These are phyloP conservation scores for Enteromius fasciolatus DNA, from an alignment of 2,797 vertebrate species.

Conservation along the genomic window DNA sequence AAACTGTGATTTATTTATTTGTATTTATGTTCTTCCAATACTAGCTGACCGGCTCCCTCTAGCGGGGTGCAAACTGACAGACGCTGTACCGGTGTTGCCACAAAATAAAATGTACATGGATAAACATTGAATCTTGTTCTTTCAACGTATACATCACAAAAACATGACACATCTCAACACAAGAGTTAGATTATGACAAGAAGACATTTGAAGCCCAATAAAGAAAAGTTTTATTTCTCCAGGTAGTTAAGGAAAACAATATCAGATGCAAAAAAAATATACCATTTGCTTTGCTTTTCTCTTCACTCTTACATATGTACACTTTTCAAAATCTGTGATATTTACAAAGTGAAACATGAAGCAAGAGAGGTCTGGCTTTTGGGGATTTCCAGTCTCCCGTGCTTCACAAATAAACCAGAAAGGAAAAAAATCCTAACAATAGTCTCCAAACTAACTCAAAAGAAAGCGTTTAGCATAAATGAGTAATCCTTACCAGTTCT, in stretches of 20 bases:
- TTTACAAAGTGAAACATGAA: constrained; percentile 77
- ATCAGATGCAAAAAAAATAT: constrained; percentile 81
- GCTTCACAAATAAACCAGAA: constrained; percentile 66
- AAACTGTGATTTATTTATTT: constrained; percentile 62
- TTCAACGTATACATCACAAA: background rate
- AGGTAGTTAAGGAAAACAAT: constrained; percentile 85
- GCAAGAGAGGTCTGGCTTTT: constrained; percentile 69
- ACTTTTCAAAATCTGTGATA: constrained; percentile 80
- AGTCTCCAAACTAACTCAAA: constrained; percentile 67
- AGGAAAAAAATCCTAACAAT: constrained; percentile 63
- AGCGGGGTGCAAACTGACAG: constrained; percentile 66
- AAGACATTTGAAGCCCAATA: constrained; percentile 68
- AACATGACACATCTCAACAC: background rate
- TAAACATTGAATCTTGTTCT: background rate
- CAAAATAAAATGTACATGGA: constrained; percentile 48
- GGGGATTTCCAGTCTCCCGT: constrained; percentile 67
- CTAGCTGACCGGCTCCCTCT: constrained; percentile 64
- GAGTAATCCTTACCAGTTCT: constrained; percentile 64
- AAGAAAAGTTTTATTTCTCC: constrained; percentile 80
- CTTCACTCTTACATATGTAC: constrained; percentile 85
- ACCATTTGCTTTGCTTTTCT: constrained; percentile 82
- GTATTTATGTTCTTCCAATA: constrained; percentile 56
- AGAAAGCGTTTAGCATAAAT: constrained; percentile 64
- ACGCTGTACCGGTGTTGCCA: constrained; percentile 62
- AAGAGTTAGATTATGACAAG: constrained; percentile 10